Evolutionary conservation across 2,797 vertebrate species (phyloP), one percentile per base, ranked within the genome.

Genomic region (Staurois parvus): DNA sequence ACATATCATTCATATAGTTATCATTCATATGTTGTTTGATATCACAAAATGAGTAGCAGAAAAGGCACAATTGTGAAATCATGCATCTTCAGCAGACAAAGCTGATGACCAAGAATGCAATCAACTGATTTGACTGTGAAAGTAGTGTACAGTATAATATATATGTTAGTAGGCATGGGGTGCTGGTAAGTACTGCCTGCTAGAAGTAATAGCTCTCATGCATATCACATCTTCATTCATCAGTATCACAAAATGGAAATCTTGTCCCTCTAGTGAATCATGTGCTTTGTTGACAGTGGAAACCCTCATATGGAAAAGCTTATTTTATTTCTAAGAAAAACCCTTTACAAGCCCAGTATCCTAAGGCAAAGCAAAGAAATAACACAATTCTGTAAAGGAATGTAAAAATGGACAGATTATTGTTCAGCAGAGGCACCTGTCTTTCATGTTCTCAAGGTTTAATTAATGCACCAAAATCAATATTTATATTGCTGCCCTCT

Each of bases 71-170:
- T 70, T 34, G 26, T 70, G 68, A 70, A 37, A 17, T 34, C 15
- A 70, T 70, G 68, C 34, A 70, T 37, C 68, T 70, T 70, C 30
- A 21, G 32, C 34, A 70, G 68, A 70, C 7, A 34, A 32, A 34
- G 29, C 4, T 37, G 68, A 34, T 70, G 68, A 37, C 28, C 67
- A 69, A 8, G 29, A 69, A 69, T 32, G 32, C 32, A 70, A 70
- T 34, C 68, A 70, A 15, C 34, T 70, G 68, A 70, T 70, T 70
- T 34, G 68, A 70, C 19, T 24, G 68, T 70, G 30, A 70, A 37
- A 34, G 32, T 37, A 21, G 37, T 70, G 68, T 70, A 37, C 34
- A 24, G 68, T 34, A 70, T 70, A 70, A 70, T 59, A 24, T 59
- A 59, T 21, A 59, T 34, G 30, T 70, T 32, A 8, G 11, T 34